phyloP scores from a whole-genome alignment of 1,140 invertebrate genomes.

The Adelges cooleyi region DNA sequence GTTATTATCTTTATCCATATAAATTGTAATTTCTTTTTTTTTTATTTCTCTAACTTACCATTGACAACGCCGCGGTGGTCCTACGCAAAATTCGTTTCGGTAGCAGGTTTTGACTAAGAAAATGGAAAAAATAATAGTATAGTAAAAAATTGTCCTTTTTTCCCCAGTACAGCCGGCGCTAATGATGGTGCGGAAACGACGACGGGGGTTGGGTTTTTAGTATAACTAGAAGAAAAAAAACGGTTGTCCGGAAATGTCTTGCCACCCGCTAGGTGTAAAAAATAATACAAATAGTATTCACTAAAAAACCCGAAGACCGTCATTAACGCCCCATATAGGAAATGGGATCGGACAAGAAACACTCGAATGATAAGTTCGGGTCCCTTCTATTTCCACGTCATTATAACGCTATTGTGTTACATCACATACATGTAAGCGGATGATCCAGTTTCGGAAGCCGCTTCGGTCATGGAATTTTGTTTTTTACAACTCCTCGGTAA shows the following conservation, averaged over 20 bases:
- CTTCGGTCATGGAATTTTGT: too few relatives aligned
- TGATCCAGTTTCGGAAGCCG: too few relatives aligned
- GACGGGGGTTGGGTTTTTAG: too few relatives aligned
- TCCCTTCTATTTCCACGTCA: background rate
- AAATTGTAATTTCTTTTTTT: background rate
- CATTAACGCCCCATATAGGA: constrained; percentile 20
- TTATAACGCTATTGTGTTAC: too few relatives aligned
- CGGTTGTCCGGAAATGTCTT: background rate
- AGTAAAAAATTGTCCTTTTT: too few relatives aligned
- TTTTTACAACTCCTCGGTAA: too few relatives aligned
- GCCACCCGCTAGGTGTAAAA: constrained; percentile 5
- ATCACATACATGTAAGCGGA: too few relatives aligned
- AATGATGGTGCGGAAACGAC: too few relatives aligned
- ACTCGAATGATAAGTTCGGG: background rate
- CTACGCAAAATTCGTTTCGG: constrained; percentile 7
- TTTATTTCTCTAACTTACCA: background rate
- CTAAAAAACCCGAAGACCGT: background rate
- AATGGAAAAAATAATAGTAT: background rate
- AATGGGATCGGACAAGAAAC: background rate
- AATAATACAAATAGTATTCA: background rate
- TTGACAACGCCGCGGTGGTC: constrained; percentile 4
- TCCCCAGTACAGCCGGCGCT: too few relatives aligned
- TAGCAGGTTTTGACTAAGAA: background rate
- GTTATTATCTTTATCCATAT: background rate
- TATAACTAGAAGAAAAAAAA: background rate